These are phyloP conservation scores for Amphiprion ocellaris DNA, from an alignment of 2,113 vertebrate species.

Conservation along the genomic window DNA sequence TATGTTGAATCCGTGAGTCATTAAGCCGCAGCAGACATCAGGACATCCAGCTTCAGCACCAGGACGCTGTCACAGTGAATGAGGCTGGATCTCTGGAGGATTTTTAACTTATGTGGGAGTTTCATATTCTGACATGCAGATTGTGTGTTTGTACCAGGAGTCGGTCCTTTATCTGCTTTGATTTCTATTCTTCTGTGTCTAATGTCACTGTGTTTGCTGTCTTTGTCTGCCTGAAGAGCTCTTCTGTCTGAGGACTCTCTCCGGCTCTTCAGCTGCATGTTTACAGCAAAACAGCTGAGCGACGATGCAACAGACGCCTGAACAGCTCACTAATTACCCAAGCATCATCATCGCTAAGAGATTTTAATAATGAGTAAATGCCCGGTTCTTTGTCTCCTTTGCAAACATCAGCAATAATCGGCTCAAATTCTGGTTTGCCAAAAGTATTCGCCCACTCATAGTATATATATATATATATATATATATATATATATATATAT, in stretches of 20 bases:
- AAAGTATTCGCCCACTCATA: too few species aligned
- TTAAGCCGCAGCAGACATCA: conserved; percentile 43
- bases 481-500: too few species aligned
- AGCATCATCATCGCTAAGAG: background rate
- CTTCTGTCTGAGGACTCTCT: conserved; percentile 7
- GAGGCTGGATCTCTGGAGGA: background rate
- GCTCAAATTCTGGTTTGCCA: background rate
- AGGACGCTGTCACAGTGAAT: conserved; percentile 8
- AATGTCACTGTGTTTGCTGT: conserved; percentile 11
- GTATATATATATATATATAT: too few species aligned
- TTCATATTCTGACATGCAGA: conserved; percentile 1
- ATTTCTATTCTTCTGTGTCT: background rate
- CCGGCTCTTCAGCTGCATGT: background rate
- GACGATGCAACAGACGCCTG: background rate
- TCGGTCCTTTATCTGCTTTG: conserved; percentile 10
- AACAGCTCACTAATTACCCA: background rate
- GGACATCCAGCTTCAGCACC: too few species aligned
- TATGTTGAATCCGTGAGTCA: conserved; percentile 65
- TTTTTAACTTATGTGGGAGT: background rate
- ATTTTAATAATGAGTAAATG: background rate
- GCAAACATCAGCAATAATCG: background rate
- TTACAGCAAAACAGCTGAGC: conserved; percentile 22
- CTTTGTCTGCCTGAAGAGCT: background rate
- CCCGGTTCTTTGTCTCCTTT: background rate
- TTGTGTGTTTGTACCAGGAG: background rate